Base-by-base conservation (phyloP, 2,113 vertebrate genomes). In the Pipra filicauda region DNA sequence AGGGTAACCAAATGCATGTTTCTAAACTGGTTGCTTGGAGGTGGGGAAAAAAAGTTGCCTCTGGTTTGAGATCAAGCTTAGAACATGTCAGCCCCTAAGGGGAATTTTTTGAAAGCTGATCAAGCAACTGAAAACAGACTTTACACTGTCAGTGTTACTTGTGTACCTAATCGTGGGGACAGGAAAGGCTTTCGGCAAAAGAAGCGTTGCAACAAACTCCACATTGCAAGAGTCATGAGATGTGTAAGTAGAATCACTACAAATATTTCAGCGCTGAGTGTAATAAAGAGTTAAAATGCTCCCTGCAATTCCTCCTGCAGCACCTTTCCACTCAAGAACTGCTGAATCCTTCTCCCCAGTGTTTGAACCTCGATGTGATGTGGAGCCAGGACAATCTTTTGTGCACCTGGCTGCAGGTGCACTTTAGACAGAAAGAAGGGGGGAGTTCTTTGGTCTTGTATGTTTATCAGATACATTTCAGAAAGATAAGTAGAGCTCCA, bases 121-220 rank as follows among this genome's bases (percentile, higher is more conserved):
- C 46, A 80, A 73, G 41, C 70, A 69, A 61, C 70, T 69, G 70
- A 95, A 89, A 89, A 75, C 89, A 96, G 84, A 37, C 49, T 85
- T 91, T 78, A 48, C 35, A 28, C 30, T 79, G 79, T 87, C 31
- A 81, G 17, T 62, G 37, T 58, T 79, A 82, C 61, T 93, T 80
- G 44, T 86, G 74, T 39, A 57, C 62, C 77, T 83, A 91, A 82
- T 89, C 3, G 9, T 16, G 51, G 51, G 59, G 77, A 70, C 39
- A 71, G 66, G 39, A 85, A 93, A 78, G 37, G 44, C 41, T 91
- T 83, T 51, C 62, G 49, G 33, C 30, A 16, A 51, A 86, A 93
- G 27, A 76, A 90, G 35, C 22, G 8, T 52, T 85, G 76, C 67
- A 92, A 78, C 44, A 72, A 73, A 49, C 51, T 65, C 41, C 44